A percentile compares a stretch with the other conserved stretches of the same genome.
phyloP scores from a whole-genome alignment of 2,113 vertebrate genomes.

The Lutjanus erythropterus region DNA sequence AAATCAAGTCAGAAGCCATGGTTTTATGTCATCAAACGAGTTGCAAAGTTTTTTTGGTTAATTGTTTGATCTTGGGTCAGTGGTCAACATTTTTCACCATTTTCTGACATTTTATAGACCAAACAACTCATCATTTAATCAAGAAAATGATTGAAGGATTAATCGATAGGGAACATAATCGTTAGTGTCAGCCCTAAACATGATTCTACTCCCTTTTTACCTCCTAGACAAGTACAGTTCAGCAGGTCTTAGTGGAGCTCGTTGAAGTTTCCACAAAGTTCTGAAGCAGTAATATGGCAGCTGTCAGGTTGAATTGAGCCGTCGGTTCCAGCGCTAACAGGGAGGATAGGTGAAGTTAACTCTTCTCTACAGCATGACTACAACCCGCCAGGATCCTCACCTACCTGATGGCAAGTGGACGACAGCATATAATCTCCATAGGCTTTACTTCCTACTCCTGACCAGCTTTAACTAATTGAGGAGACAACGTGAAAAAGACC shows the following conservation, averaged over 20 bases:
- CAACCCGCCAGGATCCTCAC: conserved; percentile 73
- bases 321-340: conserved; percentile 62
- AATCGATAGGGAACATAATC: too few relatives aligned
- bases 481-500: conserved; percentile 84
- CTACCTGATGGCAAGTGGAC: conserved; percentile 82
- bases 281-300: conserved; percentile 80
- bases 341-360: conserved; percentile 77
- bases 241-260: conserved; percentile 53
- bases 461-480: conserved; percentile 86
- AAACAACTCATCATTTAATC: too few relatives aligned
- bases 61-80: too few relatives aligned
- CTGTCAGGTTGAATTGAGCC: conserved; percentile 70
- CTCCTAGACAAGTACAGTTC: conserved; percentile 46
- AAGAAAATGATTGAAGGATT: too few relatives aligned
- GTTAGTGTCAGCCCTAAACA: too few relatives aligned
- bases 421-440: conserved; percentile 84
- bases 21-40: conserved; percentile 18
- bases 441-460: conserved; percentile 76
- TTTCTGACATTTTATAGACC: too few relatives aligned
- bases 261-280: conserved; percentile 81
- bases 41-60: too few relatives aligned
- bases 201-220: conserved; percentile 46
- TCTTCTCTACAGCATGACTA: conserved; percentile 80
- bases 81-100: too few relatives aligned
- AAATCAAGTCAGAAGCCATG: too few relatives aligned